Percentiles rank a stretch among this genome's conserved stretches.
Conservation (phyloP, 2,888 invertebrate genomes). For the Adelphocoris suturalis region DNA sequence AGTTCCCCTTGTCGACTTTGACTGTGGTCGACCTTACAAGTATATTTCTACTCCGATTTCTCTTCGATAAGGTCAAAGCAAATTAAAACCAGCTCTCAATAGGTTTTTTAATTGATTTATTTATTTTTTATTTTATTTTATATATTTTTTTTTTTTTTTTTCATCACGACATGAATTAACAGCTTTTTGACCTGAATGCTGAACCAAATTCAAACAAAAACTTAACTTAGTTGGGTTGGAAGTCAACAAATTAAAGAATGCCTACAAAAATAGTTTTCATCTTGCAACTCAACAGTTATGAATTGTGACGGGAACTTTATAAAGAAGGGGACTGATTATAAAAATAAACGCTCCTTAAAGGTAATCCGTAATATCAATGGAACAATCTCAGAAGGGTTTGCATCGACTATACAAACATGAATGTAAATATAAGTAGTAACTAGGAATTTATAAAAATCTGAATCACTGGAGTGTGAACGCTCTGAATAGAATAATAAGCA, state of each 20-base stretch:
- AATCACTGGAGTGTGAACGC: no score
- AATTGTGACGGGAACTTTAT: not conserved
- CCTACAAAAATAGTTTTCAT: conserved; percentile 29
- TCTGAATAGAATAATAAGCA: no score
- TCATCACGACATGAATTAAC: conserved; percentile 9
- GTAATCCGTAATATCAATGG: conserved; percentile 29
- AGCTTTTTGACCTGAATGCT: not conserved
- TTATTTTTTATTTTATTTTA: no score
- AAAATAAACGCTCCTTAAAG: conserved; percentile 32
- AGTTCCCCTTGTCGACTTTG: no score
- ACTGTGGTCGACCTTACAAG: no score
- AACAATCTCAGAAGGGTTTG: conserved; percentile 6
- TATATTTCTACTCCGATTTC: no score
- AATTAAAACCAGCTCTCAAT: no score
- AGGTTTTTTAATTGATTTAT: no score
- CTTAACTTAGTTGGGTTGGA: conserved; percentile 6
- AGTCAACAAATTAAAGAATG: not conserved
- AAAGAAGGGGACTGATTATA: not conserved
- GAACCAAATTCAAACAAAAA: not conserved
- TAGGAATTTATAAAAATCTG: no score
- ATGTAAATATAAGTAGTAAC: not conserved
- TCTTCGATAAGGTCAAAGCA: no score
- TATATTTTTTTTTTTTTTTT: no score
- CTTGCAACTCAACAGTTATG: not conserved
- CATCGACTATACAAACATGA: not conserved